Evolutionary conservation across 2,113 vertebrate species (phyloP).

Genomic region (Ramphastos sulfuratus): DNA sequence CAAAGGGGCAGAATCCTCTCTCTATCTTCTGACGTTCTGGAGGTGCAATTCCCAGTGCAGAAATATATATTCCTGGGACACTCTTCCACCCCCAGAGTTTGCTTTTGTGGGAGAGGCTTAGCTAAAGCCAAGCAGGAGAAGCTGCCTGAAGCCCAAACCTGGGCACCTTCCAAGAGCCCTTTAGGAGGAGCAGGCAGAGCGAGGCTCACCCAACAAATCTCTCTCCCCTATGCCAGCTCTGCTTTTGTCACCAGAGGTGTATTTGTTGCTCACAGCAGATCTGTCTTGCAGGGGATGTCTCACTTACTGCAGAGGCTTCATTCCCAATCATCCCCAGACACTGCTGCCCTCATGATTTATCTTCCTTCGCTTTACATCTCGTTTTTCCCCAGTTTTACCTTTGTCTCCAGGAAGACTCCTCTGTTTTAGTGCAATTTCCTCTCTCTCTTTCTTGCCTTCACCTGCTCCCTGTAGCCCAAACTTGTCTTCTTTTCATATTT

Average conservation of each 20-base stretch:
- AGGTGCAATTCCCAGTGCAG: background rate
- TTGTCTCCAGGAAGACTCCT: slow-evolving; percentile 66
- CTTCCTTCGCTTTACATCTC: slow-evolving; percentile 67
- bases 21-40: background rate
- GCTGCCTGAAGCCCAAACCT: background rate
- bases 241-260: background rate
- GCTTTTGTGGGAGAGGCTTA: background rate
- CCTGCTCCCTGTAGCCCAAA: slow-evolving; percentile 51
- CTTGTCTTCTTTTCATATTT: slow-evolving; percentile 78
- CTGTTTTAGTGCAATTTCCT: slow-evolving; percentile 60
- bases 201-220: background rate
- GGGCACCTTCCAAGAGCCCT: background rate
- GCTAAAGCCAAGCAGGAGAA: background rate
- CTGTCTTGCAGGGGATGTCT: slow-evolving; percentile 40
- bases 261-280: slow-evolving; percentile 24
- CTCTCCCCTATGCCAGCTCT: background rate
- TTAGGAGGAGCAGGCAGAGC: background rate
- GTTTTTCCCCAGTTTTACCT: slow-evolving; percentile 72
- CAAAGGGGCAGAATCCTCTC: no score
- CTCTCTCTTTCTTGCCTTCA: slow-evolving; percentile 25
- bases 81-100: rapidly evolving
- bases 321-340: slow-evolving; percentile 64
- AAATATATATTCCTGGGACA: rapidly evolving
- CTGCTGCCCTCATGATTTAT: slow-evolving; percentile 75
- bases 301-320: slow-evolving; percentile 49